Percentiles rank a stretch among this genome's conserved stretches.
Conservation (phyloP, 2,888 invertebrate species). For the Cheiracanthium punctorium region DNA sequence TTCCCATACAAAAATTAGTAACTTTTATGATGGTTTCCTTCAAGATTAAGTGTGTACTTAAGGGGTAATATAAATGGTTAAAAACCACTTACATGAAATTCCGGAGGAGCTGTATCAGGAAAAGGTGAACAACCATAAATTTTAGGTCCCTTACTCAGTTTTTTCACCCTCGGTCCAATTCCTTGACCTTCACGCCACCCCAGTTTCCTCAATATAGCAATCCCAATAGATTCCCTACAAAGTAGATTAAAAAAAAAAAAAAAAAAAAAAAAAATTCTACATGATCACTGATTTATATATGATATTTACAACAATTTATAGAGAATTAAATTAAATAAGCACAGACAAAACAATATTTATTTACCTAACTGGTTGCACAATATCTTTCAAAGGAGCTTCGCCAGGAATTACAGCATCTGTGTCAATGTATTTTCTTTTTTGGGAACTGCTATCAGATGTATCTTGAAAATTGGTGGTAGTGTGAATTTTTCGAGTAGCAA, state of each 20-base stretch:
- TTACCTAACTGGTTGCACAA: conserved; percentile 82
- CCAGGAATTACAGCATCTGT: conserved; percentile 80
- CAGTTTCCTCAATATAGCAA: conserved; percentile 89
- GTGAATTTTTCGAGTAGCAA: conserved; percentile 90
- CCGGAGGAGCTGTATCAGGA: conserved; percentile 20
- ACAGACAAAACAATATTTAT: conserved; percentile 55
- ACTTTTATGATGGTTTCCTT: too few species aligned
- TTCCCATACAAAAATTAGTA: too few species aligned
- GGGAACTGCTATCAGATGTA: conserved; percentile 6
- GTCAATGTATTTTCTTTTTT: conserved; percentile 75
- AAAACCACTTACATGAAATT: conserved; percentile 36
- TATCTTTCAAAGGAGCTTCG: conserved; percentile 82
- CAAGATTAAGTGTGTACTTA: too few species aligned
- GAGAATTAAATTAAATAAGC: too few species aligned
- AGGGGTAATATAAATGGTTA: too few species aligned
- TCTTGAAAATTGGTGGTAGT: conserved; percentile 85
- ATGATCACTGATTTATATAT: too few species aligned
- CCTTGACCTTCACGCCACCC: conserved; percentile 95
- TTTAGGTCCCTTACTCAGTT: conserved; percentile 73
- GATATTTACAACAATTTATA: too few species aligned
- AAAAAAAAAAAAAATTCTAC: too few species aligned
- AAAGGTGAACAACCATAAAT: conserved; percentile 78
- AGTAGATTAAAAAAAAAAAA: too few species aligned
- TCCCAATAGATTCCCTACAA: conserved; percentile 89
- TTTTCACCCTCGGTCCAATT: conserved; percentile 72